phyloP scores from a whole-genome alignment of 2,113 vertebrate species.

The Chunga burmeisteri region DNA sequence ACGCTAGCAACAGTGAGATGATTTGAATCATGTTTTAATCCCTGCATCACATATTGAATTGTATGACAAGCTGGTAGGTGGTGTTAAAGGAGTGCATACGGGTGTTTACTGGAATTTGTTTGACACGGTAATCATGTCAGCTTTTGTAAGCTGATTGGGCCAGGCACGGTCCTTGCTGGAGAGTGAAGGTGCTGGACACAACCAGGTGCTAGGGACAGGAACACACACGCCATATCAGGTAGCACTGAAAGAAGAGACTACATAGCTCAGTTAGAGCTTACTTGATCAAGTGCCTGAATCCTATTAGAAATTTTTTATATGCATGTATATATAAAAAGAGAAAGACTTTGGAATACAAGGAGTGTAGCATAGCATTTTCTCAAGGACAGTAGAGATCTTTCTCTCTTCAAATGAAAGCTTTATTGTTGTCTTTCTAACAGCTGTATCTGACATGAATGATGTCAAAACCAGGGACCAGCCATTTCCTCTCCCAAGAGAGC shows the following conservation, averaged over 20 bases:
- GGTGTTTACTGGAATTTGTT: not conserved
- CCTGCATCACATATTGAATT: not conserved
- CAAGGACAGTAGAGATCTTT: not conserved
- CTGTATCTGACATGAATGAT: not conserved
- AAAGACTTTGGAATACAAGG: not conserved
- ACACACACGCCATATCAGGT: not conserved
- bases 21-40: not conserved
- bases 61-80: not conserved
- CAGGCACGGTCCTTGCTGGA: not conserved
- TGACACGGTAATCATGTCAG: not conserved
- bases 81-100: fast-evolving
- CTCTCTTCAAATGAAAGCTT: not conserved
- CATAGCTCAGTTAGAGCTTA: not conserved
- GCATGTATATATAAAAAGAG: not conserved
- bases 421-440: not conserved
- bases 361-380: not conserved
- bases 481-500: not conserved
- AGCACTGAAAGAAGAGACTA: not conserved
- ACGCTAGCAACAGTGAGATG: not conserved
- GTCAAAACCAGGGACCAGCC: not conserved
- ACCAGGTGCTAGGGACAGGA: not conserved
- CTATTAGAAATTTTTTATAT: not conserved
- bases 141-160: not conserved
- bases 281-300: not conserved
- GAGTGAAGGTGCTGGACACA: not conserved